Percentiles rank a stretch among this genome's conserved stretches.
These are phyloP conservation scores for Ypsolopha sequella DNA, from an alignment of 2,888 invertebrate species.

Conservation along the genomic window DNA sequence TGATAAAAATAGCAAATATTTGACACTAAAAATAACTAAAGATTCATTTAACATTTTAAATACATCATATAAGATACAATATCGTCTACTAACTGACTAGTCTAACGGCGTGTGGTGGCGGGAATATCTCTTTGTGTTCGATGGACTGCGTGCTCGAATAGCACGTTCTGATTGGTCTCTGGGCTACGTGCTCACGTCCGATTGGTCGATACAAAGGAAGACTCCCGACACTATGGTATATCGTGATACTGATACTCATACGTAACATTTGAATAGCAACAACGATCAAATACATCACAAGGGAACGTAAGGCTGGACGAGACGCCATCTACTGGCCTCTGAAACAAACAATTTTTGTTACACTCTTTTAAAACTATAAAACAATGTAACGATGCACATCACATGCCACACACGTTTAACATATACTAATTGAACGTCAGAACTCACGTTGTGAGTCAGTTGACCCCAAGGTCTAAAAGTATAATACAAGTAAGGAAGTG, in stretches of 20 bases:
- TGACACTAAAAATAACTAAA: conserved; percentile 62
- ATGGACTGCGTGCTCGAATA: background rate
- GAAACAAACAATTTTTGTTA: conserved; percentile 2
- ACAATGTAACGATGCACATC: too few relatives aligned
- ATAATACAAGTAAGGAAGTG: too few relatives aligned
- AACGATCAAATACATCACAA: conserved; percentile 57
- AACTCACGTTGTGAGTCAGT: too few relatives aligned
- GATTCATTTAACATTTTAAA: conserved; percentile 58
- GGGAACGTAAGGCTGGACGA: conserved; percentile 26
- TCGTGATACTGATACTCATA: conserved; percentile 30
- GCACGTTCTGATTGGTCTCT: background rate
- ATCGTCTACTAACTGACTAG: conserved; percentile 67
- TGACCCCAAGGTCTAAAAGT: too few relatives aligned
- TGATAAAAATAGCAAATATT: conserved; percentile 54
- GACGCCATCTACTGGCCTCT: conserved; percentile 15
- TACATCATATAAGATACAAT: conserved; percentile 57
- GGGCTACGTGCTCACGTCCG: background rate
- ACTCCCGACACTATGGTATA: conserved; percentile 20
- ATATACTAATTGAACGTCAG: too few relatives aligned
- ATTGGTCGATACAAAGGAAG: background rate
- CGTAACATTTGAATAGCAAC: conserved; percentile 44
- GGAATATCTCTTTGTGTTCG: background rate
- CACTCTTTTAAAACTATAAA: too few relatives aligned
- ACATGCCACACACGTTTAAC: too few relatives aligned
- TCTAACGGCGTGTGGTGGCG: conserved; percentile 39